Percentiles rank a stretch among this genome's conserved stretches.
Conservation (phyloP, 2,113 vertebrate species). For the Peromyscus californicus region DNA sequence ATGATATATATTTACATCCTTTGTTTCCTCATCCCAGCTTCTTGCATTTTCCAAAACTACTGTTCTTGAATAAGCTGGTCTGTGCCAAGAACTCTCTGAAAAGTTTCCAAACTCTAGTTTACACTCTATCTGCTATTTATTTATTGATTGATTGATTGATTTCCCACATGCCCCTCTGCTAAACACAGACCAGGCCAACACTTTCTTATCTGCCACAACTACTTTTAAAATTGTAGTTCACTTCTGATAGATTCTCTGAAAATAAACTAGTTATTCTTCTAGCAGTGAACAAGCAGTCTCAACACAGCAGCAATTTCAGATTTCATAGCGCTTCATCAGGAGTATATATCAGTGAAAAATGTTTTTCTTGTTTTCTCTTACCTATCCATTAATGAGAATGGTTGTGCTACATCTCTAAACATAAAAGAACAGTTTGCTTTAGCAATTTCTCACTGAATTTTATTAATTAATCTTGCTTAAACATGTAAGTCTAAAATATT, state of each 20-base stretch:
- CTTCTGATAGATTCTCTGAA: slow-evolving; percentile 67
- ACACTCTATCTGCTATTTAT: slow-evolving; percentile 14
- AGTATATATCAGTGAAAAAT: neutral
- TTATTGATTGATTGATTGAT: slow-evolving; percentile 7
- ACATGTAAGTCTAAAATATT: neutral
- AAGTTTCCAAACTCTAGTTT: slow-evolving; percentile 39
- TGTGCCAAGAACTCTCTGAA: slow-evolving; percentile 48
- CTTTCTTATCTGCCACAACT: slow-evolving; percentile 50
- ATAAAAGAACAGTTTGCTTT: neutral
- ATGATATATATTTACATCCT: neutral
- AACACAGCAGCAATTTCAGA: slow-evolving; percentile 31
- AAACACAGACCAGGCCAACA: slow-evolving; percentile 49
- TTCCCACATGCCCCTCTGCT: slow-evolving; percentile 23
- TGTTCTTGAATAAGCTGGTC: slow-evolving; percentile 2
- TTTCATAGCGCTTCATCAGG: neutral
- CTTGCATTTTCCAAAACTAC: slow-evolving; percentile 55
- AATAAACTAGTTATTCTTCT: slow-evolving; percentile 56
- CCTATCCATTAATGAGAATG: neutral
- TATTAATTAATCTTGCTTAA: neutral
- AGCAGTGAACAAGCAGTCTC: neutral
- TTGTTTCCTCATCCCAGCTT: neutral
- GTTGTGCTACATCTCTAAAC: neutral
- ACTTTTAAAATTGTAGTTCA: slow-evolving; percentile 35
- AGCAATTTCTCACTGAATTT: neutral
- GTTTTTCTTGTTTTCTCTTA: neutral